Evolutionary conservation across 2,888 invertebrate genomes (phyloP).

Genomic region (Thecophora atra): DNA sequence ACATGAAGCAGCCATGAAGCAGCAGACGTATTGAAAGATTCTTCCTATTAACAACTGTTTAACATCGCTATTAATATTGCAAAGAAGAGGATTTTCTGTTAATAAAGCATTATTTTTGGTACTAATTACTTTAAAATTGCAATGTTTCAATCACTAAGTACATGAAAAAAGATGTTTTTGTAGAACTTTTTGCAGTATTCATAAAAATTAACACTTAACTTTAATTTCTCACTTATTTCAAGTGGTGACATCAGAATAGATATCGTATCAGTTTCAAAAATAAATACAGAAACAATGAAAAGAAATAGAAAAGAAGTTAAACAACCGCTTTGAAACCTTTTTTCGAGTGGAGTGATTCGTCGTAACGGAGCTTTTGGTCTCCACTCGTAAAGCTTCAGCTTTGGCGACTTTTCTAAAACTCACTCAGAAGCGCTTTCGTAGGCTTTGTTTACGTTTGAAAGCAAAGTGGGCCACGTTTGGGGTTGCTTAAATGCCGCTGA

Average conservation of each 20-base stretch:
- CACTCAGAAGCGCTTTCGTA: not conserved
- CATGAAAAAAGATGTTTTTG: too few relatives aligned
- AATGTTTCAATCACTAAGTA: too few relatives aligned
- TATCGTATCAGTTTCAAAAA: slow-evolving; percentile 4
- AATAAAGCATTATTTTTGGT: too few relatives aligned
- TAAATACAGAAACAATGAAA: not conserved
- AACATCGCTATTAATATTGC: too few relatives aligned
- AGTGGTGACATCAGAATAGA: not conserved
- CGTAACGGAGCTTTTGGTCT: not conserved
- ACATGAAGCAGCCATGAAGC: too few relatives aligned
- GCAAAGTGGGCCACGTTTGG: not conserved
- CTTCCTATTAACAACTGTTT: too few relatives aligned
- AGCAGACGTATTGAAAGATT: too few relatives aligned
- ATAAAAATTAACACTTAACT: not conserved
- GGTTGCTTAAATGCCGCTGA: not conserved
- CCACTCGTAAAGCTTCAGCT: not conserved
- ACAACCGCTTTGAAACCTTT: not conserved
- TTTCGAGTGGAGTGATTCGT: not conserved
- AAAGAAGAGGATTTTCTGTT: too few relatives aligned
- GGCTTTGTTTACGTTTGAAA: not conserved
- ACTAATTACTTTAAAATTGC: too few relatives aligned
- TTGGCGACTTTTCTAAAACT: not conserved
- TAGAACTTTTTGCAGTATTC: too few relatives aligned
- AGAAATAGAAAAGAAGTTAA: not conserved
- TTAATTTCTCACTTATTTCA: not conserved